Evolutionary conservation across 2,888 invertebrate genomes (phyloP), one percentile per base, ranked within the genome.

Genomic region (Drosophila leonis): DNA sequence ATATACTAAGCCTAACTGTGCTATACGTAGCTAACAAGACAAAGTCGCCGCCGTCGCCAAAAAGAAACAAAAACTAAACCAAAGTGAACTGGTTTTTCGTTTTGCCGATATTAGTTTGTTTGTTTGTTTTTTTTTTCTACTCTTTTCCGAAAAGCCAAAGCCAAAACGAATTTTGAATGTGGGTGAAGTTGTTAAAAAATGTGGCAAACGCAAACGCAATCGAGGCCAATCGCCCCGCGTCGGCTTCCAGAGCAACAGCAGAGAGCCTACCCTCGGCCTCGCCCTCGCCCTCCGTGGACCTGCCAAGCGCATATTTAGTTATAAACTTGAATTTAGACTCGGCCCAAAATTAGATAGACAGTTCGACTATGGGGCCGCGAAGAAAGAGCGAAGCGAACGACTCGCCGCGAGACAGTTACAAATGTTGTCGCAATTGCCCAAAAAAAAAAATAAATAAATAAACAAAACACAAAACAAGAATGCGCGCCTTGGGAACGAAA

Each of bases 141-240:
- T 37, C 35, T 48, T 59, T 77, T 72, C 63, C 60, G 41, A 75
- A 76, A 73, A 68, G 67, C 76, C 77, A 81, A 79, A 83, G 78
- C 88, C 88, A 85, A 85, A 84, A 79, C 84, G 81, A 84, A 84
- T 84, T 84, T 84, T 83, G 83, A 88, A 84, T 84, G 84, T 84
- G 84, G 84, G 84, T 84, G 84, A 84, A 84, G 88, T 85, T 84
- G 84, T 88, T 85, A 80, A 80, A 80, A 80, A 85, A 78, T 75
- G 82, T 79, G 75, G 80, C 87, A 84, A 83, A 59, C 65, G 85
- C 83, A 69, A 75, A 76, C 72, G 76, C 72, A 83, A 88, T 84
- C 83, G 88, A 84, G 83, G 83, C 78, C 79, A 78, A 57, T 70
- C 37, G 62, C 63, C 63, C 48, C 49, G 61, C 51, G 61, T 68